Evolutionary conservation across 2,797 vertebrate species (phyloP).

Genomic region (Sebastes melanostomus): DNA sequence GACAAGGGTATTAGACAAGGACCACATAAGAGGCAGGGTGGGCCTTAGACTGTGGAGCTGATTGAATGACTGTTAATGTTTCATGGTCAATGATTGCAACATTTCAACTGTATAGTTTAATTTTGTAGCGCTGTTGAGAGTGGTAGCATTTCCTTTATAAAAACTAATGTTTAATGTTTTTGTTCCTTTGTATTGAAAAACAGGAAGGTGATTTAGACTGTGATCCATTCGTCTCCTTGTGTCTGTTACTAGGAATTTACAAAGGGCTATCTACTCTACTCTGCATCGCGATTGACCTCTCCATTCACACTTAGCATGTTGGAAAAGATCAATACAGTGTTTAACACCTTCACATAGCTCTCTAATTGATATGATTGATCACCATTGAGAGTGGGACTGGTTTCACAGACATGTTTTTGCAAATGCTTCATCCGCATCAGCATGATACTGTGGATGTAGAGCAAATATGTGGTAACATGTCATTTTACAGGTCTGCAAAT

Average conservation of each 20-base stretch:
- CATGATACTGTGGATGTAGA: not conserved
- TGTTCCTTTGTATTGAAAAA: not conserved
- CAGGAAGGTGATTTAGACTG: not conserved
- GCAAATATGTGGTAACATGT: too few species aligned
- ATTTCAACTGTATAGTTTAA: not conserved
- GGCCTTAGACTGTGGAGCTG: not conserved
- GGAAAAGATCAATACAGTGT: conserved; percentile 27
- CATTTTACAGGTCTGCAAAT: too few species aligned
- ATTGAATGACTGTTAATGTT: not conserved
- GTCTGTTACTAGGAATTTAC: not conserved
- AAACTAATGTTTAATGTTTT: not conserved
- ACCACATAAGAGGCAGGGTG: not conserved
- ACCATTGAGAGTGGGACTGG: not conserved
- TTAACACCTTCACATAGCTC: conserved; percentile 14
- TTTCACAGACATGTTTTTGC: not conserved
- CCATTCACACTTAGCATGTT: not conserved
- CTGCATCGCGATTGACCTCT: not conserved
- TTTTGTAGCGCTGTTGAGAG: not conserved
- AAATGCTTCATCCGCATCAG: not conserved
- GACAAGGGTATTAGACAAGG: conserved; percentile 12
- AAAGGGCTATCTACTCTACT: not conserved
- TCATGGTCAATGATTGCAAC: not conserved
- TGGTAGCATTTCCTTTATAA: too few species aligned
- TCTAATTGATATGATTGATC: conserved; percentile 14
- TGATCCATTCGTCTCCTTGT: not conserved